phyloP scores from a whole-genome alignment of 2,797 vertebrate genomes.

The Eupleurogrammus muticus region DNA sequence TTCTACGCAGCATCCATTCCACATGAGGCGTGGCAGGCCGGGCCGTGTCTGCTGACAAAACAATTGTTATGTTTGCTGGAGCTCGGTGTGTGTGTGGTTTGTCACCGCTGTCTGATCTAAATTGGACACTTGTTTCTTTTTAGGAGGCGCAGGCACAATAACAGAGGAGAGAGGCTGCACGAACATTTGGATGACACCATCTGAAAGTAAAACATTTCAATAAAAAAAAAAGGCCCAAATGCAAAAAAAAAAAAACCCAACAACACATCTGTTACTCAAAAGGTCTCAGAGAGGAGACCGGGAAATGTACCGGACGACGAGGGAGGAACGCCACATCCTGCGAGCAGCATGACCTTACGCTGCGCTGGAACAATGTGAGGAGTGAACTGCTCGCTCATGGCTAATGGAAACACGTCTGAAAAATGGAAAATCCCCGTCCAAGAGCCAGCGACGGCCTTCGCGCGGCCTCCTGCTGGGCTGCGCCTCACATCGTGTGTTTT shows the following conservation, averaged over 20 bases:
- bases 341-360: slow-evolving; percentile 57
- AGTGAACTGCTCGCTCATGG: slow-evolving; percentile 58
- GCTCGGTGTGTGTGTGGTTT: slow-evolving; percentile 8
- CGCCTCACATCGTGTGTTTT: slow-evolving; percentile 28
- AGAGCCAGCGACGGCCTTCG: slow-evolving; percentile 21
- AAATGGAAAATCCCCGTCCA: slow-evolving; percentile 18
- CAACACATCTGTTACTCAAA: slow-evolving; percentile 15
- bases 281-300: slow-evolving; percentile 30
- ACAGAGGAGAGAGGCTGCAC: slow-evolving; percentile 71
- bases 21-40: slow-evolving; percentile 37
- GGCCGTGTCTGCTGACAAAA: slow-evolving; percentile 49
- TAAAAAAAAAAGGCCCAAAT: slow-evolving; percentile 1
- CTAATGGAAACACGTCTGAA: slow-evolving; percentile 29
- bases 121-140: slow-evolving; percentile 41
- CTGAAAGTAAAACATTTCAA: too few relatives aligned
- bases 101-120: slow-evolving; percentile 48
- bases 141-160: slow-evolving; percentile 67
- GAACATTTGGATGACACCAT: slow-evolving; percentile 70
- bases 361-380: slow-evolving; percentile 54
- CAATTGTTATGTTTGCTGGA: slow-evolving; percentile 41
- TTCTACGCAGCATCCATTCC: slow-evolving; percentile 25
- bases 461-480: slow-evolving; percentile 54
- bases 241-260: not conserved
- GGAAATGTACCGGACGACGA: slow-evolving; percentile 17
- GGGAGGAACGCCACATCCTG: slow-evolving; percentile 42